These are phyloP conservation scores for Bhutanitis thaidina DNA, from an alignment of 2,888 invertebrate genomes.

Conservation along the genomic window DNA sequence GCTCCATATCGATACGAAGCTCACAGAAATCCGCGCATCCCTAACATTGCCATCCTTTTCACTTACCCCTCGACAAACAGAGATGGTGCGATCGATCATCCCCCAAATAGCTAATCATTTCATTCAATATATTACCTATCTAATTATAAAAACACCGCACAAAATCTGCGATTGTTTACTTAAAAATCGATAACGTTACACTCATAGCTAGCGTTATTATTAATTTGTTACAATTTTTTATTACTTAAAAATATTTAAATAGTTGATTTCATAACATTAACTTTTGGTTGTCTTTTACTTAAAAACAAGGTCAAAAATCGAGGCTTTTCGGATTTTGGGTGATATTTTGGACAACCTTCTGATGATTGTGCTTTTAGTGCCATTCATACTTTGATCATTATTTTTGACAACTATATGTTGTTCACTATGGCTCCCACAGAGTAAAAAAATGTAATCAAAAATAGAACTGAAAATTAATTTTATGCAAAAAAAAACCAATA, in stretches of 20 bases:
- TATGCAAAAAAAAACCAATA: too few species aligned
- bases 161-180: constrained; percentile 77
- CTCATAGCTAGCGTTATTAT: constrained; percentile 79
- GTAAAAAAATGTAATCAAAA: background rate
- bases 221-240: constrained; percentile 78
- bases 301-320: constrained; percentile 66
- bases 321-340: constrained; percentile 61
- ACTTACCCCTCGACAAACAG: constrained; percentile 42
- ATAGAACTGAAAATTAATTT: too few species aligned
- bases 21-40: constrained; percentile 35
- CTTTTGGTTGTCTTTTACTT: constrained; percentile 79
- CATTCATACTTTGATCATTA: constrained; percentile 8
- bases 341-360: constrained; percentile 65
- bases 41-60: constrained; percentile 37
- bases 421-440: background rate
- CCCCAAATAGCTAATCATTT: constrained; percentile 73
- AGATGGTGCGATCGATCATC: constrained; percentile 53
- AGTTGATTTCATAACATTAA: constrained; percentile 76
- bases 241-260: constrained; percentile 76
- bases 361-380: constrained; percentile 32
- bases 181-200: constrained; percentile 79
- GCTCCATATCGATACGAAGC: constrained; percentile 54
- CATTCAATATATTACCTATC: constrained; percentile 81
- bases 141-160: constrained; percentile 80
- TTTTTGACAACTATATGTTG: constrained; percentile 4